Conservation (phyloP, 2,888 invertebrate genomes). For the Tenthredo mesomela region DNA sequence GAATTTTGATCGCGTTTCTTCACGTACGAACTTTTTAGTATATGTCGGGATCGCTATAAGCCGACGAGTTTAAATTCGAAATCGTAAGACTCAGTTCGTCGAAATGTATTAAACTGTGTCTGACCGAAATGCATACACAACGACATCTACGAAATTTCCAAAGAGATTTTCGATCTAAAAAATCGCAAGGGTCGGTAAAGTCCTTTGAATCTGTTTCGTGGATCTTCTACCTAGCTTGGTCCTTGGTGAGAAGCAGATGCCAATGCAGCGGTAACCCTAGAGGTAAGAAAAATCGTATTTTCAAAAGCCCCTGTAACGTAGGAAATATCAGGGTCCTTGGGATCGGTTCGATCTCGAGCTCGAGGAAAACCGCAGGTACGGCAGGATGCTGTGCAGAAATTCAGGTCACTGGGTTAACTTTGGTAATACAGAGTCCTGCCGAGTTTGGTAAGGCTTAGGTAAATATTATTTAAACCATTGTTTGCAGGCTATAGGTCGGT, state of each 20-base stretch:
- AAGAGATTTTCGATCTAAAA: constrained; percentile 8
- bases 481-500: neutral
- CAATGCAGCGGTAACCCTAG: constrained; percentile 59
- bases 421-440: constrained; percentile 54
- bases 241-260: constrained; percentile 52
- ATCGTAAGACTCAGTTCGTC: neutral
- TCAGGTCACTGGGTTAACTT: constrained; percentile 19
- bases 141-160: constrained; percentile 40
- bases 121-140: neutral
- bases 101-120: neutral
- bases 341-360: constrained; percentile 55
- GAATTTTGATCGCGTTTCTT: constrained; percentile 28
- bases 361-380: constrained; percentile 60
- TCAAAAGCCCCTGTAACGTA: neutral
- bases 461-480: neutral
- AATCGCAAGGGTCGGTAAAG: constrained; percentile 47
- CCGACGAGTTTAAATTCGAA: neutral
- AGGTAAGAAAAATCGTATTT: constrained; percentile 51
- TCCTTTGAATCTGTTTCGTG: neutral
- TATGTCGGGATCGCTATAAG: neutral
- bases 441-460: constrained; percentile 56
- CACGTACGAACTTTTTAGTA: constrained; percentile 18
- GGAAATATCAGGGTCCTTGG: neutral
- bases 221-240: neutral
- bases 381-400: constrained; percentile 53